phyloP scores from a whole-genome alignment of 1,140 invertebrate species.

The Pseudomyrmex cubaensis region DNA sequence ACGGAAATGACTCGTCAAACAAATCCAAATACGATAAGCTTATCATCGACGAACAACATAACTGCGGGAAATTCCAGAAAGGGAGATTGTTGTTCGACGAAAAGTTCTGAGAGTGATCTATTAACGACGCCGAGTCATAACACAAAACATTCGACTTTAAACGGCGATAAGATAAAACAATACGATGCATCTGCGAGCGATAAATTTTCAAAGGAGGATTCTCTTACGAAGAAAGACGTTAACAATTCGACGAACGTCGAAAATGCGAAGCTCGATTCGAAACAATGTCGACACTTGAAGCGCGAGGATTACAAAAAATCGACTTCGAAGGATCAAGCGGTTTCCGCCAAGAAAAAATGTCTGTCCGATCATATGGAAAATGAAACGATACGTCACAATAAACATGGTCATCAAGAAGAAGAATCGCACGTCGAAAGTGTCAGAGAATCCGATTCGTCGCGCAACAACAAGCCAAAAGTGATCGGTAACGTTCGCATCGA shows the following conservation, averaged over 20 bases:
- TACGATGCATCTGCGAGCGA: not conserved
- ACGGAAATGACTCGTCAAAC: conserved; percentile 7
- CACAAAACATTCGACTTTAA: not conserved
- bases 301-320: not conserved
- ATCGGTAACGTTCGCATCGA: conserved; percentile 43
- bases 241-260: not conserved
- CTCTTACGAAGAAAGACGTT: not conserved
- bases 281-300: not conserved
- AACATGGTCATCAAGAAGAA: conserved; percentile 22
- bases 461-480: conserved; percentile 54
- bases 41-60: not conserved
- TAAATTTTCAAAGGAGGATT: not conserved
- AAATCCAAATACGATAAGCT: not conserved
- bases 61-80: not conserved
- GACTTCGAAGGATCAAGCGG: not conserved
- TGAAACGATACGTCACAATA: conserved; percentile 38
- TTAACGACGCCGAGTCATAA: not conserved
- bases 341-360: not conserved
- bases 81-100: not conserved
- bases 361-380: not conserved
- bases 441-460: not conserved
- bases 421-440: not conserved
- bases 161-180: conserved; percentile 1
- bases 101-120: not conserved
- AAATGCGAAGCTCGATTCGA: not conserved